Evolutionary conservation across 2,888 invertebrate species (phyloP).

Genomic region (Danaus chrysippus): DNA sequence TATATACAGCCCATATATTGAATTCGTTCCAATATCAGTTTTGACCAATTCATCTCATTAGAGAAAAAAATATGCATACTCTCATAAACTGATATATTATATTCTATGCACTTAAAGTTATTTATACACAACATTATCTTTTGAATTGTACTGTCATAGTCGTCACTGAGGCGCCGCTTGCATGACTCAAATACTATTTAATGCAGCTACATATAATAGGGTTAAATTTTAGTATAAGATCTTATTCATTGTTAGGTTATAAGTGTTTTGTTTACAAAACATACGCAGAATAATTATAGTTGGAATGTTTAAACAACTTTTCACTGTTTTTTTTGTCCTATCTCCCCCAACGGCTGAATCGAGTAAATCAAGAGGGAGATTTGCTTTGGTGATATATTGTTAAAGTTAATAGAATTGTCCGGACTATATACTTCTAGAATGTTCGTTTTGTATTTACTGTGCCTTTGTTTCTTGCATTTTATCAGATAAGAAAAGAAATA

Average conservation of each 20-base stretch:
- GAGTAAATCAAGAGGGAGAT: slow-evolving; percentile 31
- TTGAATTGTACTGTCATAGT: neutral
- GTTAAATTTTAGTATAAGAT: neutral
- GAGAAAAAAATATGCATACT: no score
- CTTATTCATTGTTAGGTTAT: neutral
- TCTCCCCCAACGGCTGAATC: slow-evolving; percentile 21
- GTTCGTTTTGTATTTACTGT: neutral
- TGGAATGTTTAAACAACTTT: no score
- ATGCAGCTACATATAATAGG: slow-evolving; percentile 1
- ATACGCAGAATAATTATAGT: no score
- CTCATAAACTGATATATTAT: no score
- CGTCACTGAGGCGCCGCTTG: slow-evolving; percentile 5
- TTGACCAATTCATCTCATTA: no score
- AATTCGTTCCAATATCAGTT: no score
- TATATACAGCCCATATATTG: no score
- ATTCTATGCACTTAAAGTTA: no score
- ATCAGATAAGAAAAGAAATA: no score
- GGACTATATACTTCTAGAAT: neutral
- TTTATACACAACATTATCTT: slow-evolving; percentile 4
- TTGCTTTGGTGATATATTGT: slow-evolving; percentile 18
- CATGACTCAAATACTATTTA: neutral
- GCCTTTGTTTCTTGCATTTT: neutral
- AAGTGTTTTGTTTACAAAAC: no score
- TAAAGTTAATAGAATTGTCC: slow-evolving; percentile 20
- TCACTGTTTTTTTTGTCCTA: slow-evolving; percentile 5